Percentiles rank a stretch among this genome's conserved stretches.
These are phyloP conservation scores for Hirundo rustica DNA, from an alignment of 2,797 vertebrate genomes.

Conservation along the genomic window DNA sequence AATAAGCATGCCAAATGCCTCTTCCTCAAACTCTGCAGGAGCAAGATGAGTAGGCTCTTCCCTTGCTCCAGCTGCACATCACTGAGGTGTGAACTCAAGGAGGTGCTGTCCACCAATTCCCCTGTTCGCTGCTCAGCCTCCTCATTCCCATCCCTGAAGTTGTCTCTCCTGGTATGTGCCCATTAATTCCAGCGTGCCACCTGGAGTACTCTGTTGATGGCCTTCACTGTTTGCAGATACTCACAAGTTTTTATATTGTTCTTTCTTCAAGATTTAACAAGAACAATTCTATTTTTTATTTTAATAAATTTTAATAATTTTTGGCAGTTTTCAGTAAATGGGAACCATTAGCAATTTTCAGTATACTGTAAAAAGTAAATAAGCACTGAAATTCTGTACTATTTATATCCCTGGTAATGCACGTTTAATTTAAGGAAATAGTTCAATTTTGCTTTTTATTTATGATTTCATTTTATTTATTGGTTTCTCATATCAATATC, in stretches of 20 bases:
- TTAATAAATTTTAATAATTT: neutral
- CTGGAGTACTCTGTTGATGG: neutral
- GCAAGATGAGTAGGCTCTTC: neutral
- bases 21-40: neutral
- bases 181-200: neutral
- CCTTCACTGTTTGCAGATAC: neutral
- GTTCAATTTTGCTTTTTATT: neutral
- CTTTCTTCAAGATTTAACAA: neutral
- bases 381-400: neutral
- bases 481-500: neutral
- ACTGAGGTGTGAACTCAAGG: neutral
- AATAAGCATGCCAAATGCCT: neutral
- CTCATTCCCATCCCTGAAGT: neutral
- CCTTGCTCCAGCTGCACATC: neutral
- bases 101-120: neutral
- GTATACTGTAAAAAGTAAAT: neutral
- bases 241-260: neutral
- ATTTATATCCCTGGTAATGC: neutral
- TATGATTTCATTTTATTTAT: neutral
- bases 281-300: neutral
- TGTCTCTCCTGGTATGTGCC: accelerated
- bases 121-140: accelerated
- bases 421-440: neutral
- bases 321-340: neutral
- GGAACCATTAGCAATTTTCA: neutral